phyloP scores from a whole-genome alignment of 2,797 vertebrate genomes.

The Poliocrania exsul region DNA sequence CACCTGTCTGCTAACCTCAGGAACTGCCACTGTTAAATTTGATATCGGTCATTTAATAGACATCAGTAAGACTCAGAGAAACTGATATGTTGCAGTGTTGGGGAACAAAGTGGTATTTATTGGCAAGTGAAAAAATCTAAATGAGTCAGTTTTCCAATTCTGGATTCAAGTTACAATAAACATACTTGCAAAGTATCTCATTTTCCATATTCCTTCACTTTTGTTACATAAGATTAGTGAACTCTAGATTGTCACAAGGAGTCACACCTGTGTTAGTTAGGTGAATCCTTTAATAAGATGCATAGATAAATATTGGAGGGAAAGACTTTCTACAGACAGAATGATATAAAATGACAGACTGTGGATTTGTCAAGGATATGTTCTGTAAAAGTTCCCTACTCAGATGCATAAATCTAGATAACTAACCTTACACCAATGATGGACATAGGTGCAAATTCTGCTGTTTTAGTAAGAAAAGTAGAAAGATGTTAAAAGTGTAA shows the following conservation, averaged over 20 bases:
- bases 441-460: neutral
- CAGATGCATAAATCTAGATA: neutral
- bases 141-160: neutral
- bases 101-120: neutral
- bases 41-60: neutral
- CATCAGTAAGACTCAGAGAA: neutral
- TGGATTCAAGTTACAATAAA: neutral
- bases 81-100: neutral
- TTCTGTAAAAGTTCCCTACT: neutral
- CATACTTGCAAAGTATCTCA: neutral
- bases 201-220: neutral
- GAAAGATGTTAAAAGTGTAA: neutral
- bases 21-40: neutral
- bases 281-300: neutral
- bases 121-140: slow-evolving; percentile 8
- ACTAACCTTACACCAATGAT: neutral
- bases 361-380: neutral
- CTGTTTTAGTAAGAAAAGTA: neutral
- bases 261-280: neutral
- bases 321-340: neutral
- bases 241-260: neutral
- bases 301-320: neutral
- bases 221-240: neutral
- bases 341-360: neutral
- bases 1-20: slow-evolving; percentile 31